Percentiles rank a stretch among this genome's conserved stretches.
phyloP scores from a whole-genome alignment of 2,888 invertebrate genomes.

The Eupeodes latifasciatus region DNA sequence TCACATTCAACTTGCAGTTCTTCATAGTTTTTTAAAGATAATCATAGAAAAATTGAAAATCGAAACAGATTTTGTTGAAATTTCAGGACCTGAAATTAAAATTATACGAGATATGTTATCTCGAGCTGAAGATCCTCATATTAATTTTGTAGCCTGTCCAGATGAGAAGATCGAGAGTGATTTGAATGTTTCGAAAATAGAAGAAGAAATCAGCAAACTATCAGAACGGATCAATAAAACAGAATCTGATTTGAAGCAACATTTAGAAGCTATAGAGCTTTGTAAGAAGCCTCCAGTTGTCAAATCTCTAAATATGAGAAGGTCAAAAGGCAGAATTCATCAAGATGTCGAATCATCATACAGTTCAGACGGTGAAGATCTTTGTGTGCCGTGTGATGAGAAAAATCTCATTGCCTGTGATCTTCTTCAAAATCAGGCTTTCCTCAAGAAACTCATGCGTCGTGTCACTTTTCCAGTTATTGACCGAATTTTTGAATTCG shows the following conservation, averaged over 20 bases:
- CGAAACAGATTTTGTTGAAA: constrained; percentile 79
- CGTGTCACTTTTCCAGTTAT: constrained; percentile 80
- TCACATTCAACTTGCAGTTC: constrained; percentile 79
- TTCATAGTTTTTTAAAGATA: constrained; percentile 81
- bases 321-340: neutral
- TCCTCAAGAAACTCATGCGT: constrained; percentile 81
- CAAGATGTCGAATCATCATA: constrained; percentile 62
- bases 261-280: constrained; percentile 37
- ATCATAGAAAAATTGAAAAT: constrained; percentile 81
- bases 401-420: constrained; percentile 80
- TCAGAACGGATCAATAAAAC: constrained; percentile 77
- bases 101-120: constrained; percentile 79
- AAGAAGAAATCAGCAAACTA: constrained; percentile 78
- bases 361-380: constrained; percentile 79
- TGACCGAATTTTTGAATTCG: constrained; percentile 78
- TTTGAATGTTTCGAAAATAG: constrained; percentile 7
- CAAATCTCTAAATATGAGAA: neutral
- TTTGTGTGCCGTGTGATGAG: constrained; percentile 80
- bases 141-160: constrained; percentile 4
- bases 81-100: constrained; percentile 79
- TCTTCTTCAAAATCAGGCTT: constrained; percentile 79
- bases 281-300: constrained; percentile 18
- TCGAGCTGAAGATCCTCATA: neutral
- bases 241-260: constrained; percentile 77
- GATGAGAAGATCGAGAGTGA: neutral